Evolutionary conservation across 2,888 invertebrate species (phyloP), one percentile per base, ranked within the genome.

Genomic region (Pandemis corylana): DNA sequence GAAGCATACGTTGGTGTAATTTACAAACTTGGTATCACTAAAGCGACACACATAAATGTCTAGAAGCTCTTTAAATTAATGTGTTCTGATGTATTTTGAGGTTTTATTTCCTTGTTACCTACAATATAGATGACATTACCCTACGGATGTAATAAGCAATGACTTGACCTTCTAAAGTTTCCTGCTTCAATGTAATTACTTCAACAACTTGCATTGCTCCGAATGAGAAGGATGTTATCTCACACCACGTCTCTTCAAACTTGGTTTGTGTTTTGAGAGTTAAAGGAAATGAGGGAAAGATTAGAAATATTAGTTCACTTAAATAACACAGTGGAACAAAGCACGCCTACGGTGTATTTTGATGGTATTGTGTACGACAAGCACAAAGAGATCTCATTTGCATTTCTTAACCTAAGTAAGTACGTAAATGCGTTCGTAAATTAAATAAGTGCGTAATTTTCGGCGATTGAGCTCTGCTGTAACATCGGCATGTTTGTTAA

Each of bases 191-290:
- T 71, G 72, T 78, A 79, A 64, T 80, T 78, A 80, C 78, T 78
- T 80, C 77, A 66, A 75, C 76, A 77, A 81, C 76, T 78, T 82
- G 78, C 76, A 76, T 76, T 77, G 71, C 76, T 72, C 68, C 70
- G 68, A 68, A 68, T 36, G 68, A 46, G 68, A n/a, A 62, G 64
- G 44, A 64, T 20, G 64, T 42, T 64, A 42, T 46, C 20, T 64
- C 64, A 64, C 64, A 63, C 71, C 15, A 64, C 44, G 63, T 68
- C 46, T 64, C 15, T 41, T 63, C 63, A 41, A 72, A 56, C 63
- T 68, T 63, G 62, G 67, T 53, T 44, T 67, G 44, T 67, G 59
- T 63, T 62, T 44, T 49, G 68, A 56, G 46, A 73, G 56, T 72
- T 68, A 68, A 63, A 56, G 63, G 36, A 46, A 64, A 53, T 42